These are phyloP conservation scores for Anthrax anthrax DNA, from an alignment of 2,888 invertebrate genomes.

Conservation along the genomic window DNA sequence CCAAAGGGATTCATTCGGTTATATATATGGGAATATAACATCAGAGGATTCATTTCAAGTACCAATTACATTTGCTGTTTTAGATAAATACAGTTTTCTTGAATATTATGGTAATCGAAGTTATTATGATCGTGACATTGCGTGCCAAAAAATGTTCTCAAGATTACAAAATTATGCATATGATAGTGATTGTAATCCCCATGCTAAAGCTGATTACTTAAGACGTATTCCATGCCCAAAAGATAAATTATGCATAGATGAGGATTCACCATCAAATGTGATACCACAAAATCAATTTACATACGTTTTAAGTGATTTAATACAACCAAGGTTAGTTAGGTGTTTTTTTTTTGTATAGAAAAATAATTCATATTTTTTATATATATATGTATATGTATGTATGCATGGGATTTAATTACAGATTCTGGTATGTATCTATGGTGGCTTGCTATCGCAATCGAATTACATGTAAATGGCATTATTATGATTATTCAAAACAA, in stretches of 20 bases:
- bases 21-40: slow-evolving; percentile 91
- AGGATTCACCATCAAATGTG: slow-evolving; percentile 72
- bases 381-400: no score
- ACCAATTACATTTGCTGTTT: slow-evolving; percentile 72
- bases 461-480: slow-evolving; percentile 70
- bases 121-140: slow-evolving; percentile 47
- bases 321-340: slow-evolving; percentile 68
- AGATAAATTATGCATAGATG: slow-evolving; percentile 67
- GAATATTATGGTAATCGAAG: slow-evolving; percentile 76
- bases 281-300: slow-evolving; percentile 85
- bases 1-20: slow-evolving; percentile 77
- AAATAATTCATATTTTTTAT: no score
- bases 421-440: slow-evolving; percentile 93
- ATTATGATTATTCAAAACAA: slow-evolving; percentile 40
- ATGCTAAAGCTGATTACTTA: slow-evolving; percentile 57
- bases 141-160: slow-evolving; percentile 78
- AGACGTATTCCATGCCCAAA: slow-evolving; percentile 72
- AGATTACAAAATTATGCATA: slow-evolving; percentile 70
- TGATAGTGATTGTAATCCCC: slow-evolving; percentile 60
- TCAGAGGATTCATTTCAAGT: slow-evolving; percentile 48
- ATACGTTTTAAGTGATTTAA: slow-evolving; percentile 76
- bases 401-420: slow-evolving; percentile 23
- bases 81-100: slow-evolving; percentile 77
- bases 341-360: slow-evolving; percentile 11
- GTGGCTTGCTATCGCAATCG: slow-evolving; percentile 80